phyloP scores from a whole-genome alignment of 2,888 invertebrate genomes.

The Nycteola revayana region DNA sequence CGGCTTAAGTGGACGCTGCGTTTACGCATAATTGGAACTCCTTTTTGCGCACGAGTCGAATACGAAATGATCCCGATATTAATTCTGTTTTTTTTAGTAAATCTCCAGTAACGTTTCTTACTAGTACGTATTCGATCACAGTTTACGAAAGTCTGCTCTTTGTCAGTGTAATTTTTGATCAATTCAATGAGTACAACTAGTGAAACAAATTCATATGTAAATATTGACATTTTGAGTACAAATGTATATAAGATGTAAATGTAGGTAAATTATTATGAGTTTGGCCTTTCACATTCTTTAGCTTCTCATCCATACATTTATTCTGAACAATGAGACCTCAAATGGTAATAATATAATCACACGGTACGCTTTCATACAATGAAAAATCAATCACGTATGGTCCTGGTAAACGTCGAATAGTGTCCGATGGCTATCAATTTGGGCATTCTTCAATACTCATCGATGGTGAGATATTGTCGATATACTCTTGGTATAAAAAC shows the following conservation, averaged over 20 bases:
- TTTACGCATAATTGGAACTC: conserved; percentile 74
- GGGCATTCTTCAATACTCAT: conserved; percentile 42
- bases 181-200: conserved; percentile 29
- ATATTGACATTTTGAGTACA: conserved; percentile 12
- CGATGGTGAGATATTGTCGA: conserved; percentile 57
- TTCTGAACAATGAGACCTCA: conserved; percentile 26
- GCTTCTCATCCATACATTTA: conserved; percentile 23
- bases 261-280: conserved; percentile 1
- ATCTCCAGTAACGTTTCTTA: conserved; percentile 41
- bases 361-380: conserved; percentile 29
- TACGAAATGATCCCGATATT: conserved; percentile 65
- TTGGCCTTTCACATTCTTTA: conserved; percentile 23
- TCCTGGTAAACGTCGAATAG: conserved; percentile 34
- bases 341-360: conserved; percentile 30
- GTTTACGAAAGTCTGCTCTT: conserved; percentile 23
- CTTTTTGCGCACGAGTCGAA: conserved; percentile 71
- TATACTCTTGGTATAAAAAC: conserved; percentile 43
- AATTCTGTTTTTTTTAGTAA: conserved; percentile 60
- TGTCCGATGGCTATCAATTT: conserved; percentile 43
- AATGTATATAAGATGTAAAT: too few species aligned
- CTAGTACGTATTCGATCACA: conserved; percentile 42
- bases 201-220: conserved; percentile 15
- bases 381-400: conserved; percentile 40
- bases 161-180: conserved; percentile 28
- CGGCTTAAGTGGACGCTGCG: conserved; percentile 65